Evolutionary conservation across 2,113 vertebrate genomes (phyloP), one percentile per base, ranked within the genome.

Genomic region (Charina bottae): DNA sequence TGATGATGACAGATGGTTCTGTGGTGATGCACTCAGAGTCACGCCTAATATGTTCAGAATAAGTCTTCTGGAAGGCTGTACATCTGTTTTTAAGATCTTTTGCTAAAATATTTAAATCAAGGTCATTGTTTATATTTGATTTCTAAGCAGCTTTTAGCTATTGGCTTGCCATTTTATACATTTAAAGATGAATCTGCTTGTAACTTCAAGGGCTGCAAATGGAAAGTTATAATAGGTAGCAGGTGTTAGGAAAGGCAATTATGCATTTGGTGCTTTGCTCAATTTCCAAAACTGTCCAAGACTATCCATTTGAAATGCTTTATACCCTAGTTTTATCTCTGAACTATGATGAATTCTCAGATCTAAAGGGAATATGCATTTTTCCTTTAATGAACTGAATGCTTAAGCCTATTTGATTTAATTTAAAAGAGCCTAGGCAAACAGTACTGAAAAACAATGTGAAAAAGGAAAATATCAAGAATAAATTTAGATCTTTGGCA

Each of bases 281-380:
- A 90, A 94, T 95, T 95, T 96, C 90, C 90, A 86, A 92, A 97
- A 85, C 94, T 97, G 96, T 96, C 96, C 93, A 54, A 93, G 93
- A 90, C 89, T 89, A 89, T 93, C 93, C 89, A 49, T 55, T 92
- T 91, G 78, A 95, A 96, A 95, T 91, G 90, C 90, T 93, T 96
- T 93, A 85, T 91, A 83, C 89, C 83, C 68, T 84, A 28, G 90
- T 83, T 91, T 95, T 95, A 93, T 90, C 62, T 93, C 59, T 90
- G 86, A 96, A 96, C 86, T 93, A 85, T 42, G 37, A 93, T 95
- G 93, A 89, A 90, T 95, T 92, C 92, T 89, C 64, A 92, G 92
- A 94, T 95, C 93, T 94, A 56, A 54, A 89, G 87, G 91, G 88
- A 59, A 55, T 93, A 83, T 92, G 89, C 64, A 83, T 94, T 95